Evolutionary conservation across 2,113 vertebrate genomes (phyloP).

Genomic region (Rhizomys pruinosus): DNA sequence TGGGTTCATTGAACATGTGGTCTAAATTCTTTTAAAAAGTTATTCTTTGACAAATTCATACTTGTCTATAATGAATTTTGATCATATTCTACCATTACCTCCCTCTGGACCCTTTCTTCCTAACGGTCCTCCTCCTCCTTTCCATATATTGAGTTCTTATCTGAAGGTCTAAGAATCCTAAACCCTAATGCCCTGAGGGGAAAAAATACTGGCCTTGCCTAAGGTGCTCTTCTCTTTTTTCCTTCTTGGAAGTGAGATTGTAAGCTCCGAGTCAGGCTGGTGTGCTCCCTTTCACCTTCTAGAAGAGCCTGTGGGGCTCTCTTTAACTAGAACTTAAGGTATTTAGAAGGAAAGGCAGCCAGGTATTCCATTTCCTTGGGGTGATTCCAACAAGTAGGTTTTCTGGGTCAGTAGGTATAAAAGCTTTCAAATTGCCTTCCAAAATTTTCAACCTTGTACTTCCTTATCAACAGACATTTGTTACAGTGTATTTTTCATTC

Average conservation of each 20-base stretch:
- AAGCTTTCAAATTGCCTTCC: slow-evolving; percentile 61
- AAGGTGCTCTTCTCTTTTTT: neutral
- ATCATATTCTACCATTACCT: neutral
- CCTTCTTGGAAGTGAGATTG: neutral
- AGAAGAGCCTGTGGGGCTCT: neutral
- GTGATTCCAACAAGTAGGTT: slow-evolving; percentile 67
- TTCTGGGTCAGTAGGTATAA: slow-evolving; percentile 71
- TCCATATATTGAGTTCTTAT: slow-evolving; percentile 12
- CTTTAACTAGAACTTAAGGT: slow-evolving; percentile 43
- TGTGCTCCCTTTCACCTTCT: neutral
- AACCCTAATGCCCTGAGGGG: neutral
- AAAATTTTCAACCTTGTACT: slow-evolving; percentile 61
- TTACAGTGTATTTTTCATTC: neutral
- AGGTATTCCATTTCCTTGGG: slow-evolving; percentile 52
- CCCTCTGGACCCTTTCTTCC: neutral
- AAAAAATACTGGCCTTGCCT: neutral
- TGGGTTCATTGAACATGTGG: neutral
- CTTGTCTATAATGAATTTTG: neutral
- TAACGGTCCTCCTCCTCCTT: neutral
- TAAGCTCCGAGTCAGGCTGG: neutral
- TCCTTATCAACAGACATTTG: slow-evolving; percentile 56
- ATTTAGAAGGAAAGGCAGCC: slow-evolving; percentile 32
- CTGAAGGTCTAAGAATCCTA: slow-evolving; percentile 41
- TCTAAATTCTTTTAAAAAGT: slow-evolving; percentile 6
- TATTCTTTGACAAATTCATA: neutral